Evolutionary conservation across 2,888 invertebrate genomes (phyloP), one percentile per base, ranked within the genome.

Genomic region (Asteroscopus sphinx): DNA sequence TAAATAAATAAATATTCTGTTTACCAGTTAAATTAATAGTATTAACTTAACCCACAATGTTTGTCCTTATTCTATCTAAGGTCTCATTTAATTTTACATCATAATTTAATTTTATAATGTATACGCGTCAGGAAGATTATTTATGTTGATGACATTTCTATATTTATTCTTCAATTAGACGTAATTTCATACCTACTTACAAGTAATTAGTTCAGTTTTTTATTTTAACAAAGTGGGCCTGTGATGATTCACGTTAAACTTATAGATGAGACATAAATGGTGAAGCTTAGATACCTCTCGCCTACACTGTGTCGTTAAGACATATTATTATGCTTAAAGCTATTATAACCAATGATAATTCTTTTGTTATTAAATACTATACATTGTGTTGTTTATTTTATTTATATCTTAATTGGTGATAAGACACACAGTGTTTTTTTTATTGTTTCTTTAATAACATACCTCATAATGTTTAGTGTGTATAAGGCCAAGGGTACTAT

Each of bases 251-350:
- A 72, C 51, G 11, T 32, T 35, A 5, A 30, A 41, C 16, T 40
- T 39, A 44, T 37, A 35, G 6, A 40, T 15, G 25, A 15, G 28
- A 59, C 62, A 37, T 55, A 55, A 44, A 73, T 37, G 44, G 45
- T 33, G 17, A 60, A 42, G 30, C 33, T 39, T 45, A 44, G 12
- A 49, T 37, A 32, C 39, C 28, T 41, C 26, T n/a, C 58, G 45
- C 73, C 67, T 58, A 73, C 70, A 48, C 53, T 17, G 6, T 8
- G 21, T n/a, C n/a, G n/a, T n/a, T n/a, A n/a, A n/a, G n/a, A n/a
- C n/a, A 6, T 37, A 21, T 59, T 32, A 25, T 39, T 32, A 42
- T 46, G 15, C 6, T 42, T 36, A 36, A 60, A 59, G n/a, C 33
- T 44, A 39, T 25, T 37, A 35, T 5, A 9, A 37, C 33, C n/a